Evolutionary conservation across 2,113 vertebrate genomes (phyloP).

Genomic region (Alethe diademata): DNA sequence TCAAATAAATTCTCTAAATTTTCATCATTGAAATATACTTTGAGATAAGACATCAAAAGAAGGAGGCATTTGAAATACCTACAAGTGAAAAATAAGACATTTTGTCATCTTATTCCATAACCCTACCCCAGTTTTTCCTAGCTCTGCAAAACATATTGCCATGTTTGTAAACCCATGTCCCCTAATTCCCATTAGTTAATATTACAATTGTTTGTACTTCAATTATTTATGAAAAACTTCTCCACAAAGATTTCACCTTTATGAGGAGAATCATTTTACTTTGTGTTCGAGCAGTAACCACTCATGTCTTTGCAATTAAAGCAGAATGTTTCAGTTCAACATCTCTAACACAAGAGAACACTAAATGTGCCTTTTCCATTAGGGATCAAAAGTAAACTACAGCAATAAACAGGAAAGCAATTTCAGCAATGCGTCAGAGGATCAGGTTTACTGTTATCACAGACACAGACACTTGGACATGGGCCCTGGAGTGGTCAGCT

Average conservation of each 20-base stretch:
- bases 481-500: not conserved
- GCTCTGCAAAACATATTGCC: slow-evolving; percentile 7
- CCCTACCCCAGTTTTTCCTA: not conserved
- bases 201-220: slow-evolving; percentile 37
- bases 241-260: slow-evolving; percentile 39
- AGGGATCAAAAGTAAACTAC: slow-evolving; percentile 41
- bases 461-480: not conserved
- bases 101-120: not conserved
- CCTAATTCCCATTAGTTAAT: slow-evolving; percentile 32
- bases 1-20: not conserved
- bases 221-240: slow-evolving; percentile 54
- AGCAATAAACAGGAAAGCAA: slow-evolving; percentile 46
- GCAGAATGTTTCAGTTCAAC: slow-evolving; percentile 13
- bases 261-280: slow-evolving; percentile 39
- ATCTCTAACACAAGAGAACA: slow-evolving; percentile 26
- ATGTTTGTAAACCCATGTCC: not conserved
- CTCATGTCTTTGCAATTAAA: slow-evolving; percentile 37
- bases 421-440: not conserved
- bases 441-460: not conserved
- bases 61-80: not conserved
- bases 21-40: not conserved
- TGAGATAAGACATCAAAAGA: not conserved
- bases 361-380: slow-evolving; percentile 47
- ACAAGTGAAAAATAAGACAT: not conserved
- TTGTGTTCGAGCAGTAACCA: slow-evolving; percentile 1